Evolutionary conservation across 2,113 vertebrate genomes (phyloP).

Genomic region (Eleginops maclovinus): DNA sequence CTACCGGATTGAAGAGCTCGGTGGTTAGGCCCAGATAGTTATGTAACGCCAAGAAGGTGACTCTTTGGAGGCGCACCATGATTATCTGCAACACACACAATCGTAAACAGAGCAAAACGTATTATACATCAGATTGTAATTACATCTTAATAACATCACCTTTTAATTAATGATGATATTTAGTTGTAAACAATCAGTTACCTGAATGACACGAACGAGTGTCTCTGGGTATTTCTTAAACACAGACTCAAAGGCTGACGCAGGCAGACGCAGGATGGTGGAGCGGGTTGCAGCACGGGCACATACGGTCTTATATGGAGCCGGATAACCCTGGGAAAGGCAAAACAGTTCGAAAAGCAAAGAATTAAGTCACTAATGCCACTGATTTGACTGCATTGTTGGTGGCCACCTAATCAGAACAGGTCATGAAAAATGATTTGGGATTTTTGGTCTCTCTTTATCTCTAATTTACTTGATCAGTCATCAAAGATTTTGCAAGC

Average conservation of each 20-base stretch:
- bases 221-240: conserved; percentile 97
- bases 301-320: conserved; percentile 93
- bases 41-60: conserved; percentile 94
- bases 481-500: neutral
- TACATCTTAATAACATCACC: neutral
- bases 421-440: neutral
- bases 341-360: neutral
- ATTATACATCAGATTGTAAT: neutral
- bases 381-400: neutral
- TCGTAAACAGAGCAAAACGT: conserved; percentile 25
- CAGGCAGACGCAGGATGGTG: conserved; percentile 91
- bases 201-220: conserved; percentile 95
- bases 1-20: conserved; percentile 94
- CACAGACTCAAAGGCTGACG: conserved; percentile 91
- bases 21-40: conserved; percentile 96
- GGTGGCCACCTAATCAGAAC: neutral
- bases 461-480: neutral
- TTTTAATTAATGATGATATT: neutral
- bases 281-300: conserved; percentile 88
- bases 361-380: neutral
- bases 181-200: conserved; percentile 58
- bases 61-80: conserved; percentile 96
- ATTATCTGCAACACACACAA: conserved; percentile 88
- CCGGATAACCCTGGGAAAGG: conserved; percentile 88
- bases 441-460: neutral